Evolutionary conservation across 35 echinoderm and acorn worm species (phyloP).

Genomic region (Patiria miniata): DNA sequence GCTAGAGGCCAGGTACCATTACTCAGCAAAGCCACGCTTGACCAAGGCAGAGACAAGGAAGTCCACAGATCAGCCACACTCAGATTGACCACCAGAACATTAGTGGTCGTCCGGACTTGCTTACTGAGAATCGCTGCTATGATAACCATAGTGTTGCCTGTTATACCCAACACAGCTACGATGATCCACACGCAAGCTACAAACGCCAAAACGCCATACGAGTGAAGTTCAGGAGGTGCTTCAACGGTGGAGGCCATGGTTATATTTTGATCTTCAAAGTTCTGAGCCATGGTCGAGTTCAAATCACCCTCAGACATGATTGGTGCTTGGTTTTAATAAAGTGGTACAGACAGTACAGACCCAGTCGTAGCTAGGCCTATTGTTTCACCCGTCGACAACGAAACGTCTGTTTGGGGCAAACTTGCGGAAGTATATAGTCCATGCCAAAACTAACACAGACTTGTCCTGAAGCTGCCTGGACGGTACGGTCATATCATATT

Average conservation of each 20-base stretch:
- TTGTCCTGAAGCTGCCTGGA: no score
- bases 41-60: constrained; percentile 68
- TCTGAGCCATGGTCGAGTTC: no score
- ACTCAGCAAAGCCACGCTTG: constrained; percentile 54
- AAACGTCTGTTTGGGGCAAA: no score
- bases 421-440: no score
- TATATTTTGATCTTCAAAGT: no score
- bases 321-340: no score
- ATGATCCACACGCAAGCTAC: constrained; percentile 50
- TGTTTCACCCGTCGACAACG: no score
- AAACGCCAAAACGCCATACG: constrained; percentile 43
- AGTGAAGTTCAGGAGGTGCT: background rate
- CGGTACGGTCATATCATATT: no score
- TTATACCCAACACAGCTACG: constrained; percentile 59
- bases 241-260: background rate
- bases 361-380: no score
- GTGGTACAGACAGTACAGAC: no score
- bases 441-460: no score
- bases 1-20: constrained; percentile 58
- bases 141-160: constrained; percentile 77
- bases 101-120: constrained; percentile 71
- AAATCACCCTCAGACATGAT: no score
- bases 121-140: constrained; percentile 40
- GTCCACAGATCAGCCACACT: constrained; percentile 78
- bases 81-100: constrained; percentile 76